phyloP scores from a whole-genome alignment of 2,113 vertebrate genomes.

The Anoplopoma fimbria region DNA sequence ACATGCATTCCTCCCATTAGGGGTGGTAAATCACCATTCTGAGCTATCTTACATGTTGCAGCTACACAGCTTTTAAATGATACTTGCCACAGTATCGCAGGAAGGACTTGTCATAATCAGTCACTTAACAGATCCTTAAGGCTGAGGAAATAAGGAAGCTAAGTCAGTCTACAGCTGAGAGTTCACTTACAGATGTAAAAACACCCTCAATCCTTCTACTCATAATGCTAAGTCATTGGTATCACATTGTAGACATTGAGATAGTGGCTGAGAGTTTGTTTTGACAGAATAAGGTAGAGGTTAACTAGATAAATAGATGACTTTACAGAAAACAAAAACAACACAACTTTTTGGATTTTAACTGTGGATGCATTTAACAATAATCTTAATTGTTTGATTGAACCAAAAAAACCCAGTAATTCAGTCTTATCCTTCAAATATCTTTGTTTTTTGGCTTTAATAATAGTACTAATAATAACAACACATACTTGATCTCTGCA shows the following conservation, averaged over 20 bases:
- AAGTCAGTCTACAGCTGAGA: conserved; percentile 12
- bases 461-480: background rate
- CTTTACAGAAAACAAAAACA: background rate
- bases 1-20: background rate
- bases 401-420: background rate
- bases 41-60: background rate
- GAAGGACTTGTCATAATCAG: conserved; percentile 32
- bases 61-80: background rate
- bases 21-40: background rate
- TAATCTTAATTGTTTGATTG: background rate
- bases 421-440: background rate
- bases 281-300: background rate
- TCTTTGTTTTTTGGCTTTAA: background rate
- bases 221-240: background rate
- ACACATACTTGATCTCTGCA: background rate
- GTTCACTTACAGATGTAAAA: background rate
- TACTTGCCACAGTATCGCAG: conserved; percentile 29
- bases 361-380: background rate
- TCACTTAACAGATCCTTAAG: conserved; percentile 37
- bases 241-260: background rate
- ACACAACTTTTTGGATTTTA: background rate
- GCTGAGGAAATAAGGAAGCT: conserved; percentile 2
- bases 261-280: background rate
- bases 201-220: background rate
- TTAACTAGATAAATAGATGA: background rate